Base-by-base conservation (phyloP, 2,797 vertebrate species). In the Novumbra hubbsi region DNA sequence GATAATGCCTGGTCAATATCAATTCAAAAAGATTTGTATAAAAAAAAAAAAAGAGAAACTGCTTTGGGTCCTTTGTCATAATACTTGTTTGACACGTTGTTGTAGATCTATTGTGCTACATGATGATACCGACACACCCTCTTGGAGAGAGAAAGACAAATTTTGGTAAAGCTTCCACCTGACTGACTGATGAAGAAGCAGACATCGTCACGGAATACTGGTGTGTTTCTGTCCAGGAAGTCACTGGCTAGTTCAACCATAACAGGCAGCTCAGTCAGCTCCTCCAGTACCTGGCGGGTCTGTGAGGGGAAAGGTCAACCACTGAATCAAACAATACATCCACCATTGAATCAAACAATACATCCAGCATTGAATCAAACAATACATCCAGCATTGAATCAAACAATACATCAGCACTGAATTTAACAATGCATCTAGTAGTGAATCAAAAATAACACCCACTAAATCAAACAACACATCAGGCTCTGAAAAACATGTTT, bases 141-240 rank as follows among this genome's bases (percentile, higher is more conserved):
- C 19, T 28, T 28, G 24, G 50, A 60, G 30, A 79, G 34, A 50
- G 15, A 65, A 75, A 19, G 63, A 82, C 60, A 82, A 74, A 77
- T 77, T 68, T 68, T 70, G 81, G 4, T 0, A 0, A 72, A 30
- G 28, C 79, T 62, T 86, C 1, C 82, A 99, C 97, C 97, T 91
- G 98, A 99, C 77, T 99, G 97, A 91, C 97, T 99, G 91, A 99
- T 96, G 87, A 99, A 99, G 87, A 99, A 99, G 92, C 98, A 99
- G 79, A 99, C 97, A 0, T 99, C 98, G 0, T 99, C 98, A 81
- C 98, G 89, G 90, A 98, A 99, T 80, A 99, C 98, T 0, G 98
- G 98, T 0, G 98, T 99, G 92, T 98, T 99, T 82, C 97, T 95
- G 88, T 99, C 98, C 93, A 99, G 85, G 90, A 99, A 99, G 89